phyloP scores from a whole-genome alignment of 2,113 vertebrate species.

The Hiodon tergisus region DNA sequence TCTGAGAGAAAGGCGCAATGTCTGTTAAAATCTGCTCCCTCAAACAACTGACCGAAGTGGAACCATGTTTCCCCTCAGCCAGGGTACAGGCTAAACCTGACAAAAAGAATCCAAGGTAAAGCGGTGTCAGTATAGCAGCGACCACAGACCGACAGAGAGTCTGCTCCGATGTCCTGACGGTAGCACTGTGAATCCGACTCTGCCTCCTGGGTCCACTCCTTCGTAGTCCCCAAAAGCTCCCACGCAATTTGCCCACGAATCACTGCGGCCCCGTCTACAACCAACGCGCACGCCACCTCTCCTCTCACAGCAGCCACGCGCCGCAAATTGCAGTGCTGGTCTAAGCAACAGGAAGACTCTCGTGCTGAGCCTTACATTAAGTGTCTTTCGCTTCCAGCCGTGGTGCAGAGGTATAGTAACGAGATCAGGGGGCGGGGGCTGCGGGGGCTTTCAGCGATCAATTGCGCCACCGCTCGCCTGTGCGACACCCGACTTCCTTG shows the following conservation, averaged over 20 bases:
- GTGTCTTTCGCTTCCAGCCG: constrained; percentile 47
- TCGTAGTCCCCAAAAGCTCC: constrained; percentile 41
- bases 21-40: constrained; percentile 15
- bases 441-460: constrained; percentile 38
- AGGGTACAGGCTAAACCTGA: constrained; percentile 10
- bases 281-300: not conserved
- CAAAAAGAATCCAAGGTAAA: constrained; percentile 7
- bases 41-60: constrained; percentile 13
- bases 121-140: constrained; percentile 11
- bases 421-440: constrained; percentile 39
- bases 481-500: not conserved
- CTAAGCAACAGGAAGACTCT: constrained; percentile 23
- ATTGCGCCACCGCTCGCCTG: constrained; percentile 49
- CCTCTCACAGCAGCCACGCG: constrained; percentile 1
- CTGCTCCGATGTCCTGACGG: constrained; percentile 19
- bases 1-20: not conserved
- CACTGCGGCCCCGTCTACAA: constrained; percentile 16
- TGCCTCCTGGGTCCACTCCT: constrained; percentile 17
- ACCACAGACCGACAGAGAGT: constrained; percentile 21
- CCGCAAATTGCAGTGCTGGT: not conserved
- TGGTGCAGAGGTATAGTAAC: constrained; percentile 49
- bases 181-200: not conserved
- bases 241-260: constrained; percentile 33
- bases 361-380: constrained; percentile 42
- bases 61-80: constrained; percentile 31